Percentiles rank a stretch among this genome's conserved stretches.
These are phyloP conservation scores for Pachliopta kotzebuea DNA, from an alignment of 2,888 invertebrate genomes.

Conservation along the genomic window DNA sequence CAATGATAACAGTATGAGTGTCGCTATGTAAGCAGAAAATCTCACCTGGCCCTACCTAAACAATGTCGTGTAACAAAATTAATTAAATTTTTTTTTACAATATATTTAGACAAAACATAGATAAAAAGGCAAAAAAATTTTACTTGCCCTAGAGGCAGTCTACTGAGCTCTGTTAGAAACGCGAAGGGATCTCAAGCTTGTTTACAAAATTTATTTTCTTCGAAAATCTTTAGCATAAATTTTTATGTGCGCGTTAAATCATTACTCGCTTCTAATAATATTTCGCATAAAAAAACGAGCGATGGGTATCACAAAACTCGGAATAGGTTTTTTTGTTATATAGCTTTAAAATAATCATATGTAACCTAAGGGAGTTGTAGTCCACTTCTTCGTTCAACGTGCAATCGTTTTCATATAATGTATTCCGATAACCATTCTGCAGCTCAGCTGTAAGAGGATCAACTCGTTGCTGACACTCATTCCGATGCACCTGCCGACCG, in stretches of 20 bases:
- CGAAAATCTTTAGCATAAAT: not conserved
- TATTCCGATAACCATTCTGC: conserved; percentile 43
- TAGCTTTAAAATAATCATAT: not conserved
- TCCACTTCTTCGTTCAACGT: conserved; percentile 38
- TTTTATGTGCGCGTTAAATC: not conserved
- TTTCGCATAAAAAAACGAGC: not conserved
- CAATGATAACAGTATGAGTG: no score
- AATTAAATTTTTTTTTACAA: no score
- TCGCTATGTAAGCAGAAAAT: no score
- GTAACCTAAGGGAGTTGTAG: conserved; percentile 54
- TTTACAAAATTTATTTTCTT: no score
- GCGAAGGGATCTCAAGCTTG: no score
- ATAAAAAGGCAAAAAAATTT: no score
- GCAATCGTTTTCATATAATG: conserved; percentile 46
- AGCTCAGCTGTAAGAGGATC: conserved; percentile 33
- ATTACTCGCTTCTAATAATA: not conserved
- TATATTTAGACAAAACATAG: no score
- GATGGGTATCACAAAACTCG: not conserved
- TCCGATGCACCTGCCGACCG: conserved; percentile 40
- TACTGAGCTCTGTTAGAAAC: no score
- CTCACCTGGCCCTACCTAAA: no score
- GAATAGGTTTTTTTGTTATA: not conserved
- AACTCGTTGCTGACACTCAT: conserved; percentile 42
- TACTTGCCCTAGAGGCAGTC: no score
- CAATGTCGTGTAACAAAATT: no score